Evolutionary conservation across 1,140 invertebrate genomes (phyloP).

Genomic region (Callitettix versicolor): DNA sequence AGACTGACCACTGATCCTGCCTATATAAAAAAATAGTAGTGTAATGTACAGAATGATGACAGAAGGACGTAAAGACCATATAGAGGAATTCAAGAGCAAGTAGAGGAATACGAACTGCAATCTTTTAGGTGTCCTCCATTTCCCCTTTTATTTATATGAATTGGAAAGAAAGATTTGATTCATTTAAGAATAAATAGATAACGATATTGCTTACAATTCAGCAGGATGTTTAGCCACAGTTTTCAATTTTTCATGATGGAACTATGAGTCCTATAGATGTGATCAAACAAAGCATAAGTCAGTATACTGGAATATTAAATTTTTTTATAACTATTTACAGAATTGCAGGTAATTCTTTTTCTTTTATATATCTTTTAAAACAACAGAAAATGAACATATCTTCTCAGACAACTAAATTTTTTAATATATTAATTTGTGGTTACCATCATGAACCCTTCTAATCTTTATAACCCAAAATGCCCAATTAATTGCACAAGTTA

Average conservation of each 20-base stretch:
- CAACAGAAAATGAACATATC: conserved; percentile 97
- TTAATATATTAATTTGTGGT: conserved; percentile 89
- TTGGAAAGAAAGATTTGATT: conserved; percentile 67
- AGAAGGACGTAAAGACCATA: conserved; percentile 84
- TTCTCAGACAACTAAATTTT: conserved; percentile 79
- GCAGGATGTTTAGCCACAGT: conserved; percentile 75
- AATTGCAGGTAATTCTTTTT: conserved; percentile 78
- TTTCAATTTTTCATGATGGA: conserved; percentile 91
- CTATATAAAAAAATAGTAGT: conserved; percentile 54
- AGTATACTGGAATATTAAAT: conserved; percentile 72
- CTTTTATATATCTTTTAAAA: conserved; percentile 94
- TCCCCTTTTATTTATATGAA: conserved; percentile 95
- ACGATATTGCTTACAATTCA: conserved; percentile 38
- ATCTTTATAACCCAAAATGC: conserved; percentile 78
- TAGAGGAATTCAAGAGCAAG: conserved; percentile 64
- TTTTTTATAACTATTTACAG: conserved; percentile 70
- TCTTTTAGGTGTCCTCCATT: conserved; percentile 93
- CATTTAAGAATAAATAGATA: conserved; percentile 22
- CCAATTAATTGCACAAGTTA: conserved; percentile 78
- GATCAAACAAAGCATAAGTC: conserved; percentile 93
- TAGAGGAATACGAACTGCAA: conserved; percentile 79
- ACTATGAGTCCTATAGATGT: conserved; percentile 99
- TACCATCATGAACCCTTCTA: conserved; percentile 66
- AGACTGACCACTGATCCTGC: no score
- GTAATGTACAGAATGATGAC: conserved; percentile 79